Evolutionary conservation across 2,888 invertebrate species (phyloP).

Genomic region (Oegoconia quadripuncta): DNA sequence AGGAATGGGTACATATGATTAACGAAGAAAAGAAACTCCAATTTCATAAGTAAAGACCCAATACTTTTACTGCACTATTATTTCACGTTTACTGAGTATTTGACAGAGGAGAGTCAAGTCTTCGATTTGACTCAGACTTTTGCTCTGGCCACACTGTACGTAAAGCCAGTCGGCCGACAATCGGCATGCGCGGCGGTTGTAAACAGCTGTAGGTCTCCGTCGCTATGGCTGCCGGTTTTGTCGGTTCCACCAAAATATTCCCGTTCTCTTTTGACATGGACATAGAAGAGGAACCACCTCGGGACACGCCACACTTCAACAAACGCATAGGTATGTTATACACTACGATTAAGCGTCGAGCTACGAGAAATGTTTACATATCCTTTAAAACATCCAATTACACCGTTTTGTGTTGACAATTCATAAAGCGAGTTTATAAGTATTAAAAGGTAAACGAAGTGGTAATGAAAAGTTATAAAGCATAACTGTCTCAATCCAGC

Average conservation of each 20-base stretch:
- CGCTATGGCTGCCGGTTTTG: conserved; percentile 64
- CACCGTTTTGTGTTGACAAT: no score
- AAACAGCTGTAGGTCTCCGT: conserved; percentile 1
- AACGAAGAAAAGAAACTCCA: no score
- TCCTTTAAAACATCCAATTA: no score
- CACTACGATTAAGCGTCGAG: not conserved
- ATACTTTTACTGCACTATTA: no score
- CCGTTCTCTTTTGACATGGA: conserved; percentile 74
- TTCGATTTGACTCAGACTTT: not conserved
- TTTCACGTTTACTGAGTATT: no score
- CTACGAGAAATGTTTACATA: not conserved
- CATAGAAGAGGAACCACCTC: conserved; percentile 52
- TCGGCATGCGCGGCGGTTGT: not conserved
- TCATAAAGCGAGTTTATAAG: no score
- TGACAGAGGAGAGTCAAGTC: not conserved
- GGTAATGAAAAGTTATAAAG: no score
- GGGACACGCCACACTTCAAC: conserved; percentile 47
- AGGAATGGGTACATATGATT: no score
- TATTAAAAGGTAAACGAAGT: no score
- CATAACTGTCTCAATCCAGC: no score
- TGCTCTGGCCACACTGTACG: not conserved
- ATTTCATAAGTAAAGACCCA: no score
- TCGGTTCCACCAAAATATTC: conserved; percentile 71
- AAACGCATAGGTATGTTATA: conserved; percentile 58
- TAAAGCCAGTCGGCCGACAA: not conserved